Base-by-base conservation (phyloP, 2,113 vertebrate species). In the Nicator chloris region DNA sequence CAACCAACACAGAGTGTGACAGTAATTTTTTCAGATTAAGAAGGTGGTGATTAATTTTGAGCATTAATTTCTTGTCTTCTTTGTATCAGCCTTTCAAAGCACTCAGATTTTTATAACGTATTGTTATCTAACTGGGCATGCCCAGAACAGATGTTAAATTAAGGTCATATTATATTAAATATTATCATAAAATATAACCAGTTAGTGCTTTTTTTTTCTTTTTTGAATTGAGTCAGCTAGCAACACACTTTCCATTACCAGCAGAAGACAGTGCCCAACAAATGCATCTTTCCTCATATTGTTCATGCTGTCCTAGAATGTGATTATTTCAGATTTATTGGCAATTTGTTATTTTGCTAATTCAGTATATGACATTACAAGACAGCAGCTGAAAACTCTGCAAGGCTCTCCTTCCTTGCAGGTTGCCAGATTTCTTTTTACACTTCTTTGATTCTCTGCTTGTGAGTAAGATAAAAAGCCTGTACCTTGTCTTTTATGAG, bases 311-410 rank as follows among this genome's bases (percentile, higher is more conserved):
- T 49, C 76, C 63, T 49, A 65, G 35, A 93, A 72, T 61, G 31
- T 26, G 28, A 80, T 90, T 88, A 79, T 88, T 95, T 76, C 61
- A 28, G 19, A 72, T 90, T 90, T 79, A 94, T 40, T 60, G 49
- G n/a, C n/a, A 90, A 82, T 50, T 53, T 76, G 49, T 88, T 39
- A 93, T 90, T 86, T 90, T 86, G 13, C 9, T 85, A 93, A 90
- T 95, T 88, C 59, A n/a, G 18, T 77, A 40, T 45, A 66, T 59
- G 75, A 59, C 40, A 93, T 22, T 10, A 54, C 22, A 88, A 44
- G 44, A 51, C 47, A 82, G 57, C 19, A 81, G 11, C 45, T 88
- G 49, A 86, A 85, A 88, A 80, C 17, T 30, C 49, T 28, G 7
- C 28, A 93, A n/a, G 11, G 56, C 19, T 72, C 31, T 64, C 20